phyloP scores from a whole-genome alignment of 2,888 invertebrate species.

The Physocephala rufipes region DNA sequence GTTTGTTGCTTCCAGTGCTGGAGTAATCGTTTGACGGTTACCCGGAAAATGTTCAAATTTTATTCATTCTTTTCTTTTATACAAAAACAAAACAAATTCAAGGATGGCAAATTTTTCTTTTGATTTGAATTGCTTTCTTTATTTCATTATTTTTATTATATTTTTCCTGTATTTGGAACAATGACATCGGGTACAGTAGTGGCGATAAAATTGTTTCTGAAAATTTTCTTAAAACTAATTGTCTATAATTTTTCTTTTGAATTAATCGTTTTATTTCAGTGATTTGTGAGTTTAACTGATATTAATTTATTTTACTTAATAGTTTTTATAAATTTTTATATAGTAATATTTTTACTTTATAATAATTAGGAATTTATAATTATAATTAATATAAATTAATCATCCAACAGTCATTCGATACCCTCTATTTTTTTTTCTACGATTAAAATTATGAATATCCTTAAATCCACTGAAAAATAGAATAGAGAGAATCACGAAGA shows the following conservation, averaged over 20 bases:
- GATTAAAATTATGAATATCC: too few relatives aligned
- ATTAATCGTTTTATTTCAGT: too few relatives aligned
- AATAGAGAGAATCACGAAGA: too few relatives aligned
- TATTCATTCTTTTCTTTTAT: slow-evolving; percentile 15
- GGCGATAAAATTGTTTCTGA: slow-evolving; percentile 24
- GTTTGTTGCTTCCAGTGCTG: not conserved
- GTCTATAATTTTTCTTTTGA: too few relatives aligned
- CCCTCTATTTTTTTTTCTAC: too few relatives aligned
- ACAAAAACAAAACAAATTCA: not conserved
- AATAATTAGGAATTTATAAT: too few relatives aligned
- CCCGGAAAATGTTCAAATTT: slow-evolving; percentile 29
- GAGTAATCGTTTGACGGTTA: slow-evolving; percentile 2
- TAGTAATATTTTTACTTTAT: not conserved
- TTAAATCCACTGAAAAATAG: too few relatives aligned
- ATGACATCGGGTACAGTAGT: slow-evolving; percentile 14
- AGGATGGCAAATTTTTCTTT: slow-evolving; percentile 21
- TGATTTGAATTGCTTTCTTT: slow-evolving; percentile 2
- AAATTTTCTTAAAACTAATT: too few relatives aligned
- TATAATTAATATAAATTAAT: too few relatives aligned
- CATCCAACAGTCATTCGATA: too few relatives aligned
- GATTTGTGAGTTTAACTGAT: too few relatives aligned
- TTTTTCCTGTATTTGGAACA: not conserved
- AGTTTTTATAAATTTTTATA: not conserved
- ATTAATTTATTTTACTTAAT: too few relatives aligned
- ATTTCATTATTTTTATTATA: not conserved